Evolutionary conservation across 2,888 invertebrate genomes (phyloP).

Genomic region (Dermolepida albohirtum): DNA sequence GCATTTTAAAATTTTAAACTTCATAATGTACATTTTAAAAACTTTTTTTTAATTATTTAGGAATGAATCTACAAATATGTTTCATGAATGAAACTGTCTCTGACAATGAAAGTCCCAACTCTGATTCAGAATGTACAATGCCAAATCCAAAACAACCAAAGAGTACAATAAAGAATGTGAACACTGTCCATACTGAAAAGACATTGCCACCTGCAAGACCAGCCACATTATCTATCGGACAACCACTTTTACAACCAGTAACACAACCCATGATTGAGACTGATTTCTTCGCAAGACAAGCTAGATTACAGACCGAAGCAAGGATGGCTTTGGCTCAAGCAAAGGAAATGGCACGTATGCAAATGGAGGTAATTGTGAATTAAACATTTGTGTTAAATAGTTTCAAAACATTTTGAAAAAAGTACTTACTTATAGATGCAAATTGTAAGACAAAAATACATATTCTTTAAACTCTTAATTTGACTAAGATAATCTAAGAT

Average conservation of each 20-base stretch:
- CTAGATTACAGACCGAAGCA: constrained; percentile 87
- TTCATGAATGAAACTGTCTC: constrained; percentile 94
- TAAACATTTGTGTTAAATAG: background rate
- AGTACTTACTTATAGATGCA: too few relatives aligned
- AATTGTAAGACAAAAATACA: too few relatives aligned
- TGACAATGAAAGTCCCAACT: constrained; percentile 83
- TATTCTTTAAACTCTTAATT: too few relatives aligned
- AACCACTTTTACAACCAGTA: constrained; percentile 66
- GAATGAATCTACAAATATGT: constrained; percentile 95
- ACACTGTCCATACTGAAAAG: constrained; percentile 38
- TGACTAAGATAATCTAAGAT: too few relatives aligned
- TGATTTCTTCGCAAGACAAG: constrained; percentile 85
- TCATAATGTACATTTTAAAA: too few relatives aligned
- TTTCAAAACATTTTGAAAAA: too few relatives aligned
- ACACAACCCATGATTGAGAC: constrained; percentile 71
- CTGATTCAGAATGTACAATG: constrained; percentile 74
- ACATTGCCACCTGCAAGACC: constrained; percentile 55
- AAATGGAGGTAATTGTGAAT: constrained; percentile 78
- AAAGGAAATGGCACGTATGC: constrained; percentile 91
- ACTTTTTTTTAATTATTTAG: constrained; percentile 61
- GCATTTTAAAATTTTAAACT: constrained; percentile 51
- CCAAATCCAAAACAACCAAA: constrained; percentile 61
- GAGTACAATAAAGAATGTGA: constrained; percentile 51
- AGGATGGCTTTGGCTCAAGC: constrained; percentile 89
- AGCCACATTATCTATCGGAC: constrained; percentile 62